These are phyloP conservation scores for Plotosus lineatus DNA, from an alignment of 2,113 vertebrate species.

Conservation along the genomic window DNA sequence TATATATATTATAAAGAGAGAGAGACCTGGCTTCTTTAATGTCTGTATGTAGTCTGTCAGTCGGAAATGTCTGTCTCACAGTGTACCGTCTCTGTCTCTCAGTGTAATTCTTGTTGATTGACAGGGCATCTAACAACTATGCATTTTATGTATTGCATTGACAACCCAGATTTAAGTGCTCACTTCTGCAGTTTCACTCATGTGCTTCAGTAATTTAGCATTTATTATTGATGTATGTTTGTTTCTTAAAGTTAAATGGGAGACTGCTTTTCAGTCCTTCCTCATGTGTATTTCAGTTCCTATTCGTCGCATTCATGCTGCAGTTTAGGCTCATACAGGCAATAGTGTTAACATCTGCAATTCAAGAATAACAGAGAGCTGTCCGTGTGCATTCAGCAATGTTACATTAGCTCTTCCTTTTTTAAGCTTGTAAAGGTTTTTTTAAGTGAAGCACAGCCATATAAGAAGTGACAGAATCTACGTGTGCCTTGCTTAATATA, in stretches of 20 bases:
- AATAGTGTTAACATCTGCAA: too few relatives aligned
- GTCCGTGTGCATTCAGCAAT: not conserved
- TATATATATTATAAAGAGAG: too few relatives aligned
- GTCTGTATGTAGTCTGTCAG: not conserved
- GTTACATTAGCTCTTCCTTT: not conserved
- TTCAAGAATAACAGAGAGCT: too few relatives aligned
- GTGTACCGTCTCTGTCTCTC: not conserved
- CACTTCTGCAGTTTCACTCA: constrained; percentile 19
- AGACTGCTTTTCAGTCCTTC: constrained; percentile 38
- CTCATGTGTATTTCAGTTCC: constrained; percentile 57
- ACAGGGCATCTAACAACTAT: not conserved
- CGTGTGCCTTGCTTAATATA: not conserved
- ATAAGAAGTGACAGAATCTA: not conserved
- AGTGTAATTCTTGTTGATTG: constrained; percentile 1
- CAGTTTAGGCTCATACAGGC: not conserved
- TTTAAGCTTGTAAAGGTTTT: not conserved
- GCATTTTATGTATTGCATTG: not conserved
- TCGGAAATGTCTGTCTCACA: not conserved
- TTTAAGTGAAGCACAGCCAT: not conserved
- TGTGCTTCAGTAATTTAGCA: constrained; percentile 36
- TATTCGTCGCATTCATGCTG: constrained; percentile 49
- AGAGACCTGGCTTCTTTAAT: too few relatives aligned
- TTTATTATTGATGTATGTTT: constrained; percentile 53
- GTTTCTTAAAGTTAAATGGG: constrained; percentile 42
- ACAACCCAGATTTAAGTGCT: constrained; percentile 15